Evolutionary conservation across 2,113 vertebrate species (phyloP).

Genomic region (Circaetus cinerascens): DNA sequence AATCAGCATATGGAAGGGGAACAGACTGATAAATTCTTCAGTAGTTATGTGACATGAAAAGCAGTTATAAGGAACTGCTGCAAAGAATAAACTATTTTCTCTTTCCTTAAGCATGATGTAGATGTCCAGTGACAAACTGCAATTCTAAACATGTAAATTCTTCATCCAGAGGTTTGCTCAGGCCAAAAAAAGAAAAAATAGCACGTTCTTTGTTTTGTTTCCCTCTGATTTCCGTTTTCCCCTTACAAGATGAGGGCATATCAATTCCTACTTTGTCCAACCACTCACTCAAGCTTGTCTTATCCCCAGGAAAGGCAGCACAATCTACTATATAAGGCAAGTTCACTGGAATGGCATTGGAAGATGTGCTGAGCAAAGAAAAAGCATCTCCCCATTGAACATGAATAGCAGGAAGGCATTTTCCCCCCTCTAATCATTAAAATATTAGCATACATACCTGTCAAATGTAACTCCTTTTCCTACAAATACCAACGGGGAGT

Average conservation of each 20-base stretch:
- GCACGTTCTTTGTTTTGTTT: background rate
- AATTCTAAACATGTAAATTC: background rate
- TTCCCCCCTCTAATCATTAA: background rate
- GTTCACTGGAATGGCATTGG: background rate
- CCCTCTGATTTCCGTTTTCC: background rate
- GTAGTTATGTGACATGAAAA: background rate
- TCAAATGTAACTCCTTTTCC: conserved; percentile 98
- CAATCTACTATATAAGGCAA: background rate
- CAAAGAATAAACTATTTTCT: background rate
- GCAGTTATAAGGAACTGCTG: background rate
- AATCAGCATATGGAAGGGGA: background rate
- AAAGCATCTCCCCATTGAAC: background rate
- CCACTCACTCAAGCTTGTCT: background rate
- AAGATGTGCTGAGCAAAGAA: background rate
- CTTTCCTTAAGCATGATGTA: background rate
- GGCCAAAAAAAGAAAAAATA: background rate
- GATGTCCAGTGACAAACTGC: background rate
- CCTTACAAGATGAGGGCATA: background rate
- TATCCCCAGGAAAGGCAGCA: background rate
- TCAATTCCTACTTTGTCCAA: background rate
- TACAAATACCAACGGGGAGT: conserved; percentile 85
- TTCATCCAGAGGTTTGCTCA: background rate
- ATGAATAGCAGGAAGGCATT: background rate
- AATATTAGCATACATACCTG: conserved; percentile 75
- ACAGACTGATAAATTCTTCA: background rate